These are phyloP conservation scores for Limosa lapponica DNA, from an alignment of 2,797 vertebrate species.

Conservation along the genomic window DNA sequence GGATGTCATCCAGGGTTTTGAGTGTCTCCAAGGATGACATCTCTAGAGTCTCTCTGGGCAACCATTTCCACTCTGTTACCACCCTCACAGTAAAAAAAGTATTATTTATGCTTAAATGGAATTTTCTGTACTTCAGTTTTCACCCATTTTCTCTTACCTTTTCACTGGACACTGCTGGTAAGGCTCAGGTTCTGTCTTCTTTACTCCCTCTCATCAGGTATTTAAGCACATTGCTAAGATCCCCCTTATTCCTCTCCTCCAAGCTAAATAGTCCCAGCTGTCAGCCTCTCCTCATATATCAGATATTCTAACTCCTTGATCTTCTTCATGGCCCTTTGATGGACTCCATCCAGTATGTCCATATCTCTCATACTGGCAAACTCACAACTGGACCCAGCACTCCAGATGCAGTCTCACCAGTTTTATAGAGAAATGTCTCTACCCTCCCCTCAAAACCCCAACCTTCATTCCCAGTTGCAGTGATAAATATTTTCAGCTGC, in stretches of 20 bases:
- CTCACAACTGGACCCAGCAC: neutral
- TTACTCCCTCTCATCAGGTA: neutral
- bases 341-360: neutral
- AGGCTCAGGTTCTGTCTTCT: neutral
- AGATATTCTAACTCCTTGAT: neutral
- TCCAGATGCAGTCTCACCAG: neutral
- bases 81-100: neutral
- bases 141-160: neutral
- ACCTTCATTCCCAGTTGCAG: neutral
- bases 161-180: neutral
- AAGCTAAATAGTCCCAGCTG: neutral
- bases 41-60: neutral
- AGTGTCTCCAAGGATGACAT: neutral
- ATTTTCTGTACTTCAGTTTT: neutral
- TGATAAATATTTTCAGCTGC: neutral
- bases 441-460: neutral
- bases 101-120: neutral
- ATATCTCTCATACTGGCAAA: neutral
- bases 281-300: neutral
- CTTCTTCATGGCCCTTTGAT: neutral
- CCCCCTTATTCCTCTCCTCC: neutral
- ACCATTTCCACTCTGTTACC: neutral
- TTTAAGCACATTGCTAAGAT: neutral
- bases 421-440: neutral
- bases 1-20: neutral